Base-by-base conservation (phyloP, 2,797 vertebrate species). In the Propithecus perrieri region DNA sequence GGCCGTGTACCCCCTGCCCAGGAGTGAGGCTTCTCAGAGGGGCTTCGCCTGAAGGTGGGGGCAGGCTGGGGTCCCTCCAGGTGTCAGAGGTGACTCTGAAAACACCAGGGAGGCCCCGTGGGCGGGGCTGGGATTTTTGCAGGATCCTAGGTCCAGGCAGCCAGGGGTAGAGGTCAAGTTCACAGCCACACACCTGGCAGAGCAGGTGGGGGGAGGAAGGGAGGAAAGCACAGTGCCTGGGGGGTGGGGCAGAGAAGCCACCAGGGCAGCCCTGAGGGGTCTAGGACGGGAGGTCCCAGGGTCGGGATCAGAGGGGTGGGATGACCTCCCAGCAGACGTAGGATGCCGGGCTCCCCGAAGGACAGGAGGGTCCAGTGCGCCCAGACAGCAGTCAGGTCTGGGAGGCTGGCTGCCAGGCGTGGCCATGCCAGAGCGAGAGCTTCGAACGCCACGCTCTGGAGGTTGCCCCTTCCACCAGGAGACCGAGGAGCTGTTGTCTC, bases 341-440 rank as follows among this genome's bases (percentile, higher is more conserved):
- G 53, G 33, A 86, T 28, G 13, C 38, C 1, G 7, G 78, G 33
- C 46, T 33, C 41, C n/a, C 41, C 0, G 1, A 57, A 33, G 41
- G 59, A 55, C 57, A 4, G 2, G 2, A 4, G 10, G 28, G 43
- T 33, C 2, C 5, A 0, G 0, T 71, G 57, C 55, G 2, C 8
- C 65, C 55, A 28, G 46, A 11, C 0, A 30, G 59, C 57, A 50
- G 4, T 15, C 3, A 2, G 50, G 38, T 38, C 50, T 46, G 35
- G 5, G 33, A 50, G 69, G 46, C 26, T 67, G 30, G 75, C 11
- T 0, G 50, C 59, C 4, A 4, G 59, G 24, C 2, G 0, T n/a
- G 15, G 61, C 41, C 13, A 4, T 48, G 35, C 24, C 26, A 28
- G n/a, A 41, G 15, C 2, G 0, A 2, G 3, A 6, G 0, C 75